Base-by-base conservation (phyloP, 2,113 vertebrate species). In the Elachura formosa region DNA sequence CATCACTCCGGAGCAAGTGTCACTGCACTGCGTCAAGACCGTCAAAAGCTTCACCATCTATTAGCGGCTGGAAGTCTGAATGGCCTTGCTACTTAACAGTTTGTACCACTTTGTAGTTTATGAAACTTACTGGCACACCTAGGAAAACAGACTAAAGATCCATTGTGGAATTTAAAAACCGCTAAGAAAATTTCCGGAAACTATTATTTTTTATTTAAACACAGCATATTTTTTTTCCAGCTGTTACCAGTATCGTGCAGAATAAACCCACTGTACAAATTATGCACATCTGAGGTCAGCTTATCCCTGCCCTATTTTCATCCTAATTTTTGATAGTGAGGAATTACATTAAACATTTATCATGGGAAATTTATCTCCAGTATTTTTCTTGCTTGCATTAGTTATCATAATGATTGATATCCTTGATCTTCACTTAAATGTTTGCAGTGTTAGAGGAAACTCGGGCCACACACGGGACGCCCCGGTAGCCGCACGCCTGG, bases 381-480 rank as follows among this genome's bases (percentile, higher is more conserved):
- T 80, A 66, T 62, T 74, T 74, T 49, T 75, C 34, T 73, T 61
- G 11, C 33, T 81, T 78, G 9, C 41, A 40, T 51, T 64, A 49
- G 14, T 75, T 75, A 36, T 14, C 1, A 0, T 49, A 63, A 29
- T 26, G 28, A 55, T 45, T 55, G 7, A 46, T 63, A 72, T 12
- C 11, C 54, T 69, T 73, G 26, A 23, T 83, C 46, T 83, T 82
- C 62, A 51, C 34, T 48, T 45, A 76, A 54, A 66, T 38, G 24
- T 36, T 86, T 87, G 69, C 63, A 46, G 12, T 12, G n/a, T 16
- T 31, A 59, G 18, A 54, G 61, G 33, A 62, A 67, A 19, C 11
- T 22, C 26, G 21, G 36, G 16, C 38, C 23, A 17, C 5, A 29
- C n/a, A 20, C 0, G 1, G n/a, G 19, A 5, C 3, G 8, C 31